Evolutionary conservation across 2,888 invertebrate genomes (phyloP).

Genomic region (Anoplius nigerrimus): DNA sequence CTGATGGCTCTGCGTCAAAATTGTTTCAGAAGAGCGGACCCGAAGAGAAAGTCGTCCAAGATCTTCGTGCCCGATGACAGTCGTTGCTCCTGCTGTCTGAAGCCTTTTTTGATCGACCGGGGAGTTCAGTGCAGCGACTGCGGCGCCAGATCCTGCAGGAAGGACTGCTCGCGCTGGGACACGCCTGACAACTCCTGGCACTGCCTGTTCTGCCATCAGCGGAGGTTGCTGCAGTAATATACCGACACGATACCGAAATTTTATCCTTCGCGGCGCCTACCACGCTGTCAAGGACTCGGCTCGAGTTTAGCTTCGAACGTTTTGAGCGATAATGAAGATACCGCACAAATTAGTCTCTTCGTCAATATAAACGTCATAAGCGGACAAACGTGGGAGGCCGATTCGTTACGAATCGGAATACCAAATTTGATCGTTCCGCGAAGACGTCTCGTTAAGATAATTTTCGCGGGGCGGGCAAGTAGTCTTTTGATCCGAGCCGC

Average conservation of each 20-base stretch:
- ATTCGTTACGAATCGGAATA: not conserved
- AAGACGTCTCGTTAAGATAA: too few relatives aligned
- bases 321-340: too few relatives aligned
- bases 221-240: constrained; percentile 55
- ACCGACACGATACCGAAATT: too few relatives aligned
- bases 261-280: too few relatives aligned
- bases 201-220: constrained; percentile 70
- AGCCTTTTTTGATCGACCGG: constrained; percentile 63
- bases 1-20: not conserved
- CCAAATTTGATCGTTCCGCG: too few relatives aligned
- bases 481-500: not conserved
- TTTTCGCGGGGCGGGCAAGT: too few relatives aligned
- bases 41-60: constrained; percentile 29
- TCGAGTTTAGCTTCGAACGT: too few relatives aligned
- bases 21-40: constrained; percentile 57
- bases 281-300: too few relatives aligned
- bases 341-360: too few relatives aligned
- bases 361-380: too few relatives aligned
- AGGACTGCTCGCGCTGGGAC: constrained; percentile 68
- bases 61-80: constrained; percentile 50
- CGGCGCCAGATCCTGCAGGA: constrained; percentile 63
- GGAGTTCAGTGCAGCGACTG: constrained; percentile 68
- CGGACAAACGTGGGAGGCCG: not conserved
- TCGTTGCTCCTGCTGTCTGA: constrained; percentile 69
- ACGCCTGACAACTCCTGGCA: constrained; percentile 62